Percentiles rank a stretch among this genome's conserved stretches.
Evolutionary conservation across 2,888 invertebrate genomes (phyloP).

Genomic region (Allacma fusca): DNA sequence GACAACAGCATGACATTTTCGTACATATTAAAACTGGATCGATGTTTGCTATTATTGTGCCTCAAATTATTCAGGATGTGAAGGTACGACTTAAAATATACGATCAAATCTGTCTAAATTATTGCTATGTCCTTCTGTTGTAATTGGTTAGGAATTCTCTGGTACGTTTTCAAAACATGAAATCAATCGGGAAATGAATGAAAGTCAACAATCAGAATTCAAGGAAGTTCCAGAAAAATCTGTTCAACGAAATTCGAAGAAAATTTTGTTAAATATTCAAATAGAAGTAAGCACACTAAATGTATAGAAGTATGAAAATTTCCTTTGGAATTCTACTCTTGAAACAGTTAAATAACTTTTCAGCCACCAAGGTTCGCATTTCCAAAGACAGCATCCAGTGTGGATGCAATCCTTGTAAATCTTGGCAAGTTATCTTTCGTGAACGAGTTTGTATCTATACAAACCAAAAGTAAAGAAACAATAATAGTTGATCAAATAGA

Average conservation of each 20-base stretch:
- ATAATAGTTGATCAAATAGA: neutral
- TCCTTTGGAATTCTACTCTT: neutral
- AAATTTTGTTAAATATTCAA: conserved; percentile 7
- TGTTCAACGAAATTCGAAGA: neutral
- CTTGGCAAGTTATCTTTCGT: neutral
- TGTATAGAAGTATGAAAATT: neutral
- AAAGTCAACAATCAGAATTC: neutral
- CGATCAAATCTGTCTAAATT: neutral
- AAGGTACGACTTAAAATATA: neutral
- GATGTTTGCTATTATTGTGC: conserved; percentile 10
- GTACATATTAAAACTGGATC: conserved; percentile 6
- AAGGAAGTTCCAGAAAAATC: neutral
- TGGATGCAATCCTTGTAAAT: conserved; percentile 4
- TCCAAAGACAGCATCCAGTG: neutral
- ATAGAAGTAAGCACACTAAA: neutral
- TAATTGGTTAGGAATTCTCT: neutral
- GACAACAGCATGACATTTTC: neutral
- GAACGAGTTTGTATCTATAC: neutral
- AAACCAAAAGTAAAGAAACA: no score
- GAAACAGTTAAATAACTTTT: no score
- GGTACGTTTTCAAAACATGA: neutral
- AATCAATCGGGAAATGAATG: neutral
- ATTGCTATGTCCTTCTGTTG: neutral
- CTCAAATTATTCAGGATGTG: neutral
- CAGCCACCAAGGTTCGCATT: conserved; percentile 18